Percentiles rank a stretch among this genome's conserved stretches.
Evolutionary conservation across 1,140 invertebrate genomes (phyloP).

Genomic region (Drosophila novamexicana): DNA sequence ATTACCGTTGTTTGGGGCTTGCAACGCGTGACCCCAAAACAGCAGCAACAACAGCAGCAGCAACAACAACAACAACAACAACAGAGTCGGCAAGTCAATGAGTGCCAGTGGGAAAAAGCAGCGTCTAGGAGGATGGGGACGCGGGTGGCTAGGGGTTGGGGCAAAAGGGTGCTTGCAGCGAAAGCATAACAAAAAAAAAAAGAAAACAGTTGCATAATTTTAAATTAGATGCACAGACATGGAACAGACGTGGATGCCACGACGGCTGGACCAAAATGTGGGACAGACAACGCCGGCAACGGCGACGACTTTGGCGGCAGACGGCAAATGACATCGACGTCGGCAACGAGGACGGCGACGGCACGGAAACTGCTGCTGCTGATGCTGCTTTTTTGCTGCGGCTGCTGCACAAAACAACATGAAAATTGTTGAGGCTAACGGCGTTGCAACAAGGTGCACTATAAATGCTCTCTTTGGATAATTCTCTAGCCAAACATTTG

Average conservation of each 20-base stretch:
- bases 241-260: slow-evolving; percentile 55
- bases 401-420: slow-evolving; percentile 52
- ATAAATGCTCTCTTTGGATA: slow-evolving; percentile 8
- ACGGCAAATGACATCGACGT: slow-evolving; percentile 65
- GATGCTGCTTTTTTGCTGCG: slow-evolving; percentile 32
- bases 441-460: neutral
- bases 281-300: slow-evolving; percentile 19
- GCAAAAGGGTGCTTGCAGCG: slow-evolving; percentile 19
- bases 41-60: slow-evolving; percentile 39
- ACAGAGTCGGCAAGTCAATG: slow-evolving; percentile 64
- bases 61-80: slow-evolving; percentile 22
- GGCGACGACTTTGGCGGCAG: slow-evolving; percentile 38
- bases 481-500: neutral
- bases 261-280: slow-evolving; percentile 34
- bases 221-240: slow-evolving; percentile 78
- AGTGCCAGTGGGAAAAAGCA: slow-evolving; percentile 66
- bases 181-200: slow-evolving; percentile 14
- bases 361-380: slow-evolving; percentile 50
- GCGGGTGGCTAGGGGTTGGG: neutral
- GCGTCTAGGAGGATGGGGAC: neutral
- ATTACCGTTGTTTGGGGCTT: slow-evolving; percentile 78
- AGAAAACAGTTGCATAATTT: slow-evolving; percentile 70
- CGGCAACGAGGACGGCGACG: slow-evolving; percentile 24
- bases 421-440: slow-evolving; percentile 31
- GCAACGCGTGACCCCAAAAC: slow-evolving; percentile 79